These are phyloP conservation scores for Troides helena DNA, from an alignment of 2,888 invertebrate species.

Conservation along the genomic window DNA sequence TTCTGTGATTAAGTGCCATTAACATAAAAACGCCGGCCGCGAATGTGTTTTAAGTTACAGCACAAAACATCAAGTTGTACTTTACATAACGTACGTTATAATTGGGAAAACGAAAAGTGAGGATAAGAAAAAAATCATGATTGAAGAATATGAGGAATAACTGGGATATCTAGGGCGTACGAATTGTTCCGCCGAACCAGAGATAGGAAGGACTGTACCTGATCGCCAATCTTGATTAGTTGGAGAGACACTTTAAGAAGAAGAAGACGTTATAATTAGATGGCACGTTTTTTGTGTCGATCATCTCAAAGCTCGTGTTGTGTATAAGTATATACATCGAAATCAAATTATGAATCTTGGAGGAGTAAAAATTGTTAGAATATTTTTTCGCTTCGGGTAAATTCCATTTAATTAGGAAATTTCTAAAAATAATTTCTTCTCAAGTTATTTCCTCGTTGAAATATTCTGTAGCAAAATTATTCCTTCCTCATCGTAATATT, in stretches of 20 bases:
- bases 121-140: too few species aligned
- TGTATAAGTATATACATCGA: background rate
- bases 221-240: too few species aligned
- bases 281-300: conserved; percentile 5
- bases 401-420: background rate
- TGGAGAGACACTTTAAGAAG: too few species aligned
- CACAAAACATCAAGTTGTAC: conserved; percentile 18
- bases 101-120: background rate
- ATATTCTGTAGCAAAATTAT: background rate
- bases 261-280: background rate
- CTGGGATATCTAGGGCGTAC: too few species aligned
- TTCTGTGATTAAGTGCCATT: conserved; percentile 29
- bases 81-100: conserved; percentile 24
- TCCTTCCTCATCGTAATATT: too few species aligned
- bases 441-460: background rate
- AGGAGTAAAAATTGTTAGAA: background rate
- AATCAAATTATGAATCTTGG: background rate
- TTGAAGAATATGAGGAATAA: too few species aligned
- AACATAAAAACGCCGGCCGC: conserved; percentile 29
- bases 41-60: conserved; percentile 26
- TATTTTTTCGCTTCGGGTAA: background rate
- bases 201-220: too few species aligned
- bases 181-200: too few species aligned
- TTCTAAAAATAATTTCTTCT: background rate
- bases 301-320: background rate